Base-by-base conservation (phyloP, 2,888 invertebrate genomes). In the Ichneumoninae sp. region DNA sequence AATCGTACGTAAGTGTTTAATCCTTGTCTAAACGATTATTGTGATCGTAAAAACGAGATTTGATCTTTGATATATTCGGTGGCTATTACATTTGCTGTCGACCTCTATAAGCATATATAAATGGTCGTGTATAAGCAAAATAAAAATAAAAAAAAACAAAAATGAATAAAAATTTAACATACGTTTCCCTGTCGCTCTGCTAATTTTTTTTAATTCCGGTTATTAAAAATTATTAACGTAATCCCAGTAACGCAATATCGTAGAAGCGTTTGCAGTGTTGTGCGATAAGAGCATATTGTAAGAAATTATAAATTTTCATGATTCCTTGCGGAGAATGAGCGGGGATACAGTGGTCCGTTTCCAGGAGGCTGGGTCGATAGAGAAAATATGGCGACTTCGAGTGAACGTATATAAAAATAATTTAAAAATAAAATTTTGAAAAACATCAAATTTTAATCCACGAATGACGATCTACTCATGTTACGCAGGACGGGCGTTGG, bases 331-430 rank as follows among this genome's bases (percentile, higher is more conserved):
- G 33, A 40, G 50, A 77, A 65, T 10, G 62, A 3, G 50, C 75
- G 81, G 19, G 76, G 44, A 57, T 65, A n/a, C 36, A 8, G 30
- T 22, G 16, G 33, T 33, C 75, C 40, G 80, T 76, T 78, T 78
- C 68, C 85, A 80, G 83, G 83, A 83, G 85, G 85, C 78, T 85
- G 85, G 85, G 75, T 85, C 78, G 85, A 50, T 60, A n/a, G 75
- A 66, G 80, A 66, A 7, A 60, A 52, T 44, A 26, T 22, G 30
- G 36, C 44, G 70, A 50, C 50, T 83, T 79, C 33, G 66, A 74
- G 77, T 60, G 77, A 81, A 71, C 54, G 54, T 26, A 65, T 52
- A 80, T 52, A 47, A 62, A 47, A 65, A 77, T 44, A 57, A 40
- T 36, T 3, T 13, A 44, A 70, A 62, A 70, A 33, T n/a, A 7